Evolutionary conservation across 2,113 vertebrate genomes (phyloP), one percentile per base, ranked within the genome.

Genomic region (Polypterus bichir): DNA sequence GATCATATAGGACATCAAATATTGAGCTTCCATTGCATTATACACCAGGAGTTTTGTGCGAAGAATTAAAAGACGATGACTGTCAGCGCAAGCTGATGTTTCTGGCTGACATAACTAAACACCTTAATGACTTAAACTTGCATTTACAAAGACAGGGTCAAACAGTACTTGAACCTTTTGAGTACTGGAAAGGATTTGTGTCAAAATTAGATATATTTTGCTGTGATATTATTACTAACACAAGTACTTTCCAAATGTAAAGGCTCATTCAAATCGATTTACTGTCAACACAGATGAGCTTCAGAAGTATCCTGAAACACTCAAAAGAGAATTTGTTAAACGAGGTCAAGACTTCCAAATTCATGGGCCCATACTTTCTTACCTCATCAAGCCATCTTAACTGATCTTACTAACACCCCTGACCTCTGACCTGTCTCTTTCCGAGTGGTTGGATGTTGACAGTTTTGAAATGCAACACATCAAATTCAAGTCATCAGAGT

Each of bases 291-390:
- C 49, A 1, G 11, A 9, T 60, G 58, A 59, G 10, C n/a, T 54
- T 54, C 8, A 6, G 48, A 49, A 55, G 46, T 65, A 61, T 49
- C 10, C 51, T 4, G 5, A 7, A n/a, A 7, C 48, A n/a, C 49
- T 53, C 45, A 44, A 53, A 47, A 44, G 48, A 27, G 48, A 51
- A 47, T 61, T 61, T 47, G 47, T 49, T n/a, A 49, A 46, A 48
- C 47, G 59, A 61, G 49, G 49, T 61, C 46, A 10, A 11, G 27
- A 46, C 49, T 53, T 53, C 49, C 60, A 46, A 4, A 45, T 45
- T 11, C 61, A 55, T 47, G 63, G 63, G 46, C 63, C 48, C 11
- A 59, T 61, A 47, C 61, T 65, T 49, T 65, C 64, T 45, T 55
- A 61, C 10, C 59, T 65, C 46, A 65, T 61, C 47, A 65, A 65